Evolutionary conservation across 1,140 invertebrate genomes (phyloP).

Genomic region (Drepana arcuata): DNA sequence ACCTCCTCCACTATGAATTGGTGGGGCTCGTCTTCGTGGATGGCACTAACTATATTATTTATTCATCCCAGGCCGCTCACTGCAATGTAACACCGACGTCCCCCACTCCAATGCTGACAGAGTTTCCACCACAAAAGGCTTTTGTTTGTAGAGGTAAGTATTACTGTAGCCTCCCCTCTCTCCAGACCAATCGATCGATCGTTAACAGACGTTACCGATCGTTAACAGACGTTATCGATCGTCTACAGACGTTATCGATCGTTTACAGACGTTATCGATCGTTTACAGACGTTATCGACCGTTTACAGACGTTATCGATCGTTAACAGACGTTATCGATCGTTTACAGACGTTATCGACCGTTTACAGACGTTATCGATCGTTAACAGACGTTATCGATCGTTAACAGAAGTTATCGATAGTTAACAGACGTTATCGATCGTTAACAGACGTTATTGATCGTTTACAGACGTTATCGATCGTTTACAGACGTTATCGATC

Average conservation of each 20-base stretch:
- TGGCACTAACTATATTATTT: no score
- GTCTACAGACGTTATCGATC: not conserved
- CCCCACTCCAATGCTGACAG: slow-evolving; percentile 27
- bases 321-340: not conserved
- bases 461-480: not conserved
- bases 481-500: not conserved
- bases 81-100: slow-evolving; percentile 37
- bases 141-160: slow-evolving; percentile 26
- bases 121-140: slow-evolving; percentile 43
- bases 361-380: not conserved
- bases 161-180: not conserved
- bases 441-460: not conserved
- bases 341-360: no score
- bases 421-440: not conserved
- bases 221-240: not conserved
- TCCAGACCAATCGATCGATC: not conserved
- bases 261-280: not conserved
- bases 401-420: not conserved
- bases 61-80: slow-evolving; percentile 42
- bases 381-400: not conserved
- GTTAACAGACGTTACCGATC: not conserved
- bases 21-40: no score
- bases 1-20: no score
- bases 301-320: not conserved
- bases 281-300: not conserved